Percentiles rank a stretch among this genome's conserved stretches.
Evolutionary conservation across 2,797 vertebrate species (phyloP).

Genomic region (Lepidocolaptes lacrymiger): DNA sequence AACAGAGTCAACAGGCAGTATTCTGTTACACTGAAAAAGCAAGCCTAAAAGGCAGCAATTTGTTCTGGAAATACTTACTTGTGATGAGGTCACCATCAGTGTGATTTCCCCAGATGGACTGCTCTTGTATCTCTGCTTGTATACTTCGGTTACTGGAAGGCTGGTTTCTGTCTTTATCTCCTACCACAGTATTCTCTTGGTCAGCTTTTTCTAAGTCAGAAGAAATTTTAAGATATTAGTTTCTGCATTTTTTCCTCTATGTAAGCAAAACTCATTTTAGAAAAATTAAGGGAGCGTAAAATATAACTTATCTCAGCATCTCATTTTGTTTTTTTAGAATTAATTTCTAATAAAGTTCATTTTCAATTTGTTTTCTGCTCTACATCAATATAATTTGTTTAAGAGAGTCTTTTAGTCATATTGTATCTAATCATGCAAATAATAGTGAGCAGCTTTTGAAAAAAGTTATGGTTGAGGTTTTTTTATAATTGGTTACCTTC

Average conservation of each 20-base stretch:
- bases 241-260: not conserved
- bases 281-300: not conserved
- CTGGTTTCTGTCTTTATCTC: conserved; percentile 71
- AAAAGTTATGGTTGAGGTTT: not conserved
- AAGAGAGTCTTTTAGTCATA: not conserved
- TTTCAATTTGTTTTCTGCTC: not conserved
- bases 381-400: not conserved
- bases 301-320: not conserved
- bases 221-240: conserved; percentile 12
- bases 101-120: conserved; percentile 76
- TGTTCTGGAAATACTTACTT: conserved; percentile 86
- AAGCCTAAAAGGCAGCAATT: conserved; percentile 38
- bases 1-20: conserved; percentile 41
- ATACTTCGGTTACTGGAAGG: conserved; percentile 72
- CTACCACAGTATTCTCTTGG: conserved; percentile 68
- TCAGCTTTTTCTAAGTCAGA: conserved; percentile 83
- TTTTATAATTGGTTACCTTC: not conserved
- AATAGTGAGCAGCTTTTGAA: not conserved
- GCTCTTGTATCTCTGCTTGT: conserved; percentile 76
- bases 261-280: not conserved
- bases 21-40: not conserved
- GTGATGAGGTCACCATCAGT: conserved; percentile 84
- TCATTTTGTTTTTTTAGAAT: not conserved
- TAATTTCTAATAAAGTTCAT: not conserved
- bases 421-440: not conserved